Evolutionary conservation across 2,113 vertebrate genomes (phyloP).

Genomic region (Phaethornis superciliosus): DNA sequence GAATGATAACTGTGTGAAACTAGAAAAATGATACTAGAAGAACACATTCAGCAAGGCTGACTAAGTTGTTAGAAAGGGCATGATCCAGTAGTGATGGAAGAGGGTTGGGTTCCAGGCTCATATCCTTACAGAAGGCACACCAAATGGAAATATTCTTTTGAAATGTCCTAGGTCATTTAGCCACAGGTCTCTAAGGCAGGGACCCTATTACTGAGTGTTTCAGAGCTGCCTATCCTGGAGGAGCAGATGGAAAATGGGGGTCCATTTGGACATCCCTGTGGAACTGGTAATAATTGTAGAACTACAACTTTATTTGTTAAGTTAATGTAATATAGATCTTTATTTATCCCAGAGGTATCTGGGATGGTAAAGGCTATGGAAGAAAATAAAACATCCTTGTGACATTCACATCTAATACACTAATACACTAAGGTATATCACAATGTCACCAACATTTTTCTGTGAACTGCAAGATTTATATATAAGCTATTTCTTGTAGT

Average conservation of each 20-base stretch:
- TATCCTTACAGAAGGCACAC: neutral
- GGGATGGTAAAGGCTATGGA: neutral
- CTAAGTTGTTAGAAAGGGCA: neutral
- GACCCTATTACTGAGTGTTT: neutral
- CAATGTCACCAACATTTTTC: neutral
- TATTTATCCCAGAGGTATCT: neutral
- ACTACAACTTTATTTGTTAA: neutral
- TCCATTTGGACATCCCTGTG: neutral
- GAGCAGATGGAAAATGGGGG: neutral
- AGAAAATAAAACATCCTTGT: neutral
- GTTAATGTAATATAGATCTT: neutral
- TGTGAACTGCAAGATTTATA: neutral
- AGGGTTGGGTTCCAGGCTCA: neutral
- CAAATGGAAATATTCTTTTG: neutral
- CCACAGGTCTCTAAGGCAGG: neutral
- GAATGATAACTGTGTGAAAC: neutral
- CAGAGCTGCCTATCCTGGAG: neutral
- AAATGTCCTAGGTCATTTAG: neutral
- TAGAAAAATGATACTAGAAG: neutral
- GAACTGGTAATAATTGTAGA: neutral
- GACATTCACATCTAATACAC: neutral
- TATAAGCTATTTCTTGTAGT: neutral
- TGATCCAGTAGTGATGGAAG: neutral
- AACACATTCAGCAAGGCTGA: neutral
- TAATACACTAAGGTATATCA: neutral